Evolutionary conservation across 2,797 vertebrate species (phyloP).

Genomic region (Notolepis coatsorum): DNA sequence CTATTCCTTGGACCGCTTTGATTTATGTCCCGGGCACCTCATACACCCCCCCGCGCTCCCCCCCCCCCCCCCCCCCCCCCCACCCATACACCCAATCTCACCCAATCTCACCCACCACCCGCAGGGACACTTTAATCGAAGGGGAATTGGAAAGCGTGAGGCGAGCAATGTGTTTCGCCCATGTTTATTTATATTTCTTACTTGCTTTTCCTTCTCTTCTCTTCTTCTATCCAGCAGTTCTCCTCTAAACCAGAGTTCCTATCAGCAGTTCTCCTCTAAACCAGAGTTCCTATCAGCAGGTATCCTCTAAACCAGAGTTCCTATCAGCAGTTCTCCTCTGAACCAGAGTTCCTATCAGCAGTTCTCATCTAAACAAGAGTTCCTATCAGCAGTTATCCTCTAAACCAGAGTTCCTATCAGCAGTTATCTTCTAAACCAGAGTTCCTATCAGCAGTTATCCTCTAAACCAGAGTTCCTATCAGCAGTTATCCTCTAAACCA

Average conservation of each 20-base stretch:
- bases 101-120: conserved; percentile 82
- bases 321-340: no score
- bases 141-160: conserved; percentile 70
- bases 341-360: no score
- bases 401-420: no score
- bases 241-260: conserved; percentile 40
- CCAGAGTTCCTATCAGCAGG: background rate
- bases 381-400: no score
- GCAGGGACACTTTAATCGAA: conserved; percentile 77
- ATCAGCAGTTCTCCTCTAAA: conserved; percentile 15
- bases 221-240: background rate
- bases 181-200: conserved; percentile 71
- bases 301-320: no score
- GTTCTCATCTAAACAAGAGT: no score
- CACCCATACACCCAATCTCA: no score
- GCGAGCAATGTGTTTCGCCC: conserved; percentile 56
- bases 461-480: no score
- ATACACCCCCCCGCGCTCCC: conserved; percentile 80
- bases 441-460: no score
- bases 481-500: no score
- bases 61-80: conserved; percentile 81
- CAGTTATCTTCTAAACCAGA: no score
- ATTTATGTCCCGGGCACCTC: conserved; percentile 97
- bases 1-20: conserved; percentile 98
- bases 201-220: conserved; percentile 21